Percentiles rank a stretch among this genome's conserved stretches.
Conservation (phyloP, 2,888 invertebrate genomes). For the Tachina grossa region DNA sequence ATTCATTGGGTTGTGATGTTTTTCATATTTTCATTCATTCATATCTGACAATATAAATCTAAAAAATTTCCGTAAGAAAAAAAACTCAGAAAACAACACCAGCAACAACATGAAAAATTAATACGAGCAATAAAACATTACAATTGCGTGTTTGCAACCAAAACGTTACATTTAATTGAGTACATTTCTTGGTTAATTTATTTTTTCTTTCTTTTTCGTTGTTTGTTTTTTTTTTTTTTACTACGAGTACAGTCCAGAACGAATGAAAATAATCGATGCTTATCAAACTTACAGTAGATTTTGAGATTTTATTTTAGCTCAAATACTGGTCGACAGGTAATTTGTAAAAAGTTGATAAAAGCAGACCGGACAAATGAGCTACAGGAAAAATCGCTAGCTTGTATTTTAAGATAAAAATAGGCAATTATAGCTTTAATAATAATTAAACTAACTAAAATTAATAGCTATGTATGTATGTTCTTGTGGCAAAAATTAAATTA, state of each 20-base stretch:
- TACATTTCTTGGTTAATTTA: slow-evolving; percentile 14
- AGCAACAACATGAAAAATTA: slow-evolving; percentile 24
- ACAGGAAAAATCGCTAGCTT: not conserved
- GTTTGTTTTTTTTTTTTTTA: slow-evolving; percentile 12
- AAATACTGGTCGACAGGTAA: not conserved
- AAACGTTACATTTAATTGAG: slow-evolving; percentile 68
- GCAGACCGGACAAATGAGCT: not conserved
- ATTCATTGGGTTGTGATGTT: not conserved
- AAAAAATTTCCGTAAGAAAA: slow-evolving; percentile 39
- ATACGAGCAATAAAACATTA: slow-evolving; percentile 52
- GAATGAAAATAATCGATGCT: slow-evolving; percentile 66
- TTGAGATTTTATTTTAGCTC: slow-evolving; percentile 12
- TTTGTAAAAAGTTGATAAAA: not conserved
- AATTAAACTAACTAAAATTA: no score
- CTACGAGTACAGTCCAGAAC: slow-evolving; percentile 47
- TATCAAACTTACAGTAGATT: slow-evolving; percentile 54
- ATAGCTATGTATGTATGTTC: no score
- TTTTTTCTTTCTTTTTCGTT: not conserved
- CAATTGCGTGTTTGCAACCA: slow-evolving; percentile 63
- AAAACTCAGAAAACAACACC: slow-evolving; percentile 8
- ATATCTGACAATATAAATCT: slow-evolving; percentile 44
- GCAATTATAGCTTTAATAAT: no score
- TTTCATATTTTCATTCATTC: not conserved
- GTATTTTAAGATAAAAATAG: not conserved
- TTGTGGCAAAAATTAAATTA: no score